A percentile compares a stretch with the other conserved stretches of the same genome.
These are phyloP conservation scores for Sesamia inferens DNA, from an alignment of 2,888 invertebrate genomes.

Conservation along the genomic window DNA sequence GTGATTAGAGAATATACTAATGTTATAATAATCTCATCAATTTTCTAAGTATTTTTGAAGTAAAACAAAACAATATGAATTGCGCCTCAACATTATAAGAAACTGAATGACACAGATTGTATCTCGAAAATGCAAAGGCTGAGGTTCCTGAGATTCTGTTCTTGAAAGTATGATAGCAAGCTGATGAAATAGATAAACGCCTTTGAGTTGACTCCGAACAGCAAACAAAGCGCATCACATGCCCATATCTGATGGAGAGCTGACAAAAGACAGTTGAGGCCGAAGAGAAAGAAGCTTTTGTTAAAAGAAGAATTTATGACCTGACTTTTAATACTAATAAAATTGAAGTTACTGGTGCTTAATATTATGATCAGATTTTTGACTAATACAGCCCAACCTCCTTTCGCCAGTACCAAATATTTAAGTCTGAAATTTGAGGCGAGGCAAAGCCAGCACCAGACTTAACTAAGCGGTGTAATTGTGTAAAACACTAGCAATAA, in stretches of 20 bases:
- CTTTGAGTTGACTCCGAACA: constrained; percentile 20
- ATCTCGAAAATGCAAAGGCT: not conserved
- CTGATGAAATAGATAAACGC: constrained; percentile 13
- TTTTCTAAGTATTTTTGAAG: not conserved
- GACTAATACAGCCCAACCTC: no score
- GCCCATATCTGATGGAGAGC: constrained; percentile 7
- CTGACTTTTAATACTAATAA: not conserved
- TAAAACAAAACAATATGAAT: not conserved
- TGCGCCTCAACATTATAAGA: no score
- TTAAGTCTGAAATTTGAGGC: not conserved
- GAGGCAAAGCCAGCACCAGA: not conserved
- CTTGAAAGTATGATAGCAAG: not conserved
- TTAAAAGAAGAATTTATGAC: not conserved
- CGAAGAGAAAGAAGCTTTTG: not conserved
- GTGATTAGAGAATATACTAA: not conserved
- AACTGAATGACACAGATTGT: no score
- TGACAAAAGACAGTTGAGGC: constrained; percentile 9
- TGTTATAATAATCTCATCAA: no score
- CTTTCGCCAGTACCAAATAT: no score
- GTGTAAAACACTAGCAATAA: not conserved
- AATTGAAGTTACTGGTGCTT: no score
- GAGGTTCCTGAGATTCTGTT: not conserved
- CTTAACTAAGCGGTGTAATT: no score
- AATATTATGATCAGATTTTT: not conserved
- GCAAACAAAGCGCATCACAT: constrained; percentile 18